Conservation (phyloP, 2,888 invertebrate species). For the Nymphalis urticae region DNA sequence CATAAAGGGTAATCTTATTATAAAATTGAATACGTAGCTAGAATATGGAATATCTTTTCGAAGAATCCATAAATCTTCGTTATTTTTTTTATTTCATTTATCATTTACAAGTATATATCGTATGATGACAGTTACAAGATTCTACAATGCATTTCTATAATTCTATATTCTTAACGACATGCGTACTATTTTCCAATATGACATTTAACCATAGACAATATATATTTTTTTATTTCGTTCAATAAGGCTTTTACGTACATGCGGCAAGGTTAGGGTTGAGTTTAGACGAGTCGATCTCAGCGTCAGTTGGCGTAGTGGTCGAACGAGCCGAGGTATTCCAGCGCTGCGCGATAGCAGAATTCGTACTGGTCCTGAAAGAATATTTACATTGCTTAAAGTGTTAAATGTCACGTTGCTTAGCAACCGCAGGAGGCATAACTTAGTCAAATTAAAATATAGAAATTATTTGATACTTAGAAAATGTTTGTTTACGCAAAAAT, state of each 20-base stretch:
- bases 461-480: too few relatives aligned
- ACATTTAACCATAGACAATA: conserved; percentile 18
- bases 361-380: conserved; percentile 96
- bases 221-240: neutral
- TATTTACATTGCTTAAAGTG: conserved; percentile 19
- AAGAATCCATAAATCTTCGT: neutral
- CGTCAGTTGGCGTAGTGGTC: conserved; percentile 96
- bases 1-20: conserved; percentile 21
- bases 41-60: conserved; percentile 13
- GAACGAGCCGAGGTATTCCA: conserved; percentile 99
- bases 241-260: conserved; percentile 27
- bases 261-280: conserved; percentile 34
- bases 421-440: too few relatives aligned
- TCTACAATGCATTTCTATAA: too few relatives aligned
- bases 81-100: neutral
- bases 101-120: too few relatives aligned
- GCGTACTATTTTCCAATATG: neutral
- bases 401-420: neutral
- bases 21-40: conserved; percentile 20
- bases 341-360: conserved; percentile 99
- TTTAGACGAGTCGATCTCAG: conserved; percentile 76
- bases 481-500: too few relatives aligned
- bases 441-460: too few relatives aligned
- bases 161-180: conserved; percentile 10
- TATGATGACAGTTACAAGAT: too few relatives aligned